phyloP scores from a whole-genome alignment of 2,888 invertebrate genomes.

The Hyposoter dolosus region DNA sequence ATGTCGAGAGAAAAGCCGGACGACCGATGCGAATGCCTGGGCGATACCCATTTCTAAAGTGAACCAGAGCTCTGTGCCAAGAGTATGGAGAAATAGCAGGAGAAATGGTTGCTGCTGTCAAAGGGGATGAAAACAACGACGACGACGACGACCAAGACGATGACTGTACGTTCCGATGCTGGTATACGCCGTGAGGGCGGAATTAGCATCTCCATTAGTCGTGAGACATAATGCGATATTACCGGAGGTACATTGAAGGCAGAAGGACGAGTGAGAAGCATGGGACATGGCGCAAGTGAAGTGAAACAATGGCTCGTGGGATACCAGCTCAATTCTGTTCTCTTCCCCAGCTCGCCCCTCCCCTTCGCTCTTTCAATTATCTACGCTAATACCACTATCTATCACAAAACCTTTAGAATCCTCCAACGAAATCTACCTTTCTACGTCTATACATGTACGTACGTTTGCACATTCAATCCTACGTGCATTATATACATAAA shows the following conservation, averaged over 20 bases:
- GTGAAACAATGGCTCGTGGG: conserved; percentile 74
- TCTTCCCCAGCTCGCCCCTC: not conserved
- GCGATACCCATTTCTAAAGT: conserved; percentile 47
- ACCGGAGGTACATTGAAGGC: conserved; percentile 72
- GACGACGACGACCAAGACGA: conserved; percentile 62
- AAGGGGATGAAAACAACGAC: conserved; percentile 69
- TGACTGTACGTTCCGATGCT: conserved; percentile 33
- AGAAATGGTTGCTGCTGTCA: conserved; percentile 55
- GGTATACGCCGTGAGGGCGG: conserved; percentile 71
- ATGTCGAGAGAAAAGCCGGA: conserved; percentile 45
- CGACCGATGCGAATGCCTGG: conserved; percentile 50
- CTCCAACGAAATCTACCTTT: conserved; percentile 33
- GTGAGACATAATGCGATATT: conserved; percentile 81
- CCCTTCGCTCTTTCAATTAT: conserved; percentile 51
- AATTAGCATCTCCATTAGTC: conserved; percentile 83
- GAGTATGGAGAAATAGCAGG: conserved; percentile 62
- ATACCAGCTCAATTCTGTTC: conserved; percentile 37
- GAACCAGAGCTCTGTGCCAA: conserved; percentile 74
- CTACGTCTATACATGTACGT: conserved; percentile 11
- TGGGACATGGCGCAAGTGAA: conserved; percentile 71
- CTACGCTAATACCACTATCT: conserved; percentile 61
- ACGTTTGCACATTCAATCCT: not conserved
- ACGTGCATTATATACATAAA: not conserved
- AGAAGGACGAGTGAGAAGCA: conserved; percentile 50
- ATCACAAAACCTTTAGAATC: conserved; percentile 56